Evolutionary conservation across 2,113 vertebrate species (phyloP).

Genomic region (Clarias magur): DNA sequence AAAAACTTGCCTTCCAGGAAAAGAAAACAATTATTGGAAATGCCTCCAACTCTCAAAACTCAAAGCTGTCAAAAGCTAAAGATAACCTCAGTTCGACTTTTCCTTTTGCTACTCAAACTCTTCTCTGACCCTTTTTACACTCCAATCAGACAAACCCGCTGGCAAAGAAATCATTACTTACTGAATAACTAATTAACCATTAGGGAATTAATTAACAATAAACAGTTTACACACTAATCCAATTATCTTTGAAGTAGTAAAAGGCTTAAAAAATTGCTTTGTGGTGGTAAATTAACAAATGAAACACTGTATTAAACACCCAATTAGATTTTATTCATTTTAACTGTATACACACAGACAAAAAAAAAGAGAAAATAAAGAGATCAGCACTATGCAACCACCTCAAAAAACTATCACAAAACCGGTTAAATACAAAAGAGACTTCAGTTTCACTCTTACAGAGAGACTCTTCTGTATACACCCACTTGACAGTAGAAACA

Average conservation of each 20-base stretch:
- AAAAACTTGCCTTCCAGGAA: too few species aligned
- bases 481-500: background rate
- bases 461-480: background rate
- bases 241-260: background rate
- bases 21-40: too few species aligned
- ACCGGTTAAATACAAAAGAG: background rate
- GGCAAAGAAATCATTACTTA: background rate
- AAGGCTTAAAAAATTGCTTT: background rate
- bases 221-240: background rate
- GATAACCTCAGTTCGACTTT: background rate
- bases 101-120: background rate
- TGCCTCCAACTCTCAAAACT: background rate
- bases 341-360: background rate
- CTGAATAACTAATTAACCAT: background rate
- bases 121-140: background rate
- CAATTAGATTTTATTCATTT: background rate
- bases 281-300: background rate
- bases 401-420: background rate
- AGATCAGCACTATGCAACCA: background rate
- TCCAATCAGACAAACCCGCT: background rate
- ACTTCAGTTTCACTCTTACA: conserved; percentile 6
- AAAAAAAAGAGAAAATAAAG: too few species aligned
- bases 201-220: background rate
- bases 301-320: background rate
- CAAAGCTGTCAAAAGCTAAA: background rate